A percentile compares a stretch with the other conserved stretches of the same genome.
These are phyloP conservation scores for Lordiphosa collinella DNA, from an alignment of 1,140 invertebrate species.

Conservation along the genomic window DNA sequence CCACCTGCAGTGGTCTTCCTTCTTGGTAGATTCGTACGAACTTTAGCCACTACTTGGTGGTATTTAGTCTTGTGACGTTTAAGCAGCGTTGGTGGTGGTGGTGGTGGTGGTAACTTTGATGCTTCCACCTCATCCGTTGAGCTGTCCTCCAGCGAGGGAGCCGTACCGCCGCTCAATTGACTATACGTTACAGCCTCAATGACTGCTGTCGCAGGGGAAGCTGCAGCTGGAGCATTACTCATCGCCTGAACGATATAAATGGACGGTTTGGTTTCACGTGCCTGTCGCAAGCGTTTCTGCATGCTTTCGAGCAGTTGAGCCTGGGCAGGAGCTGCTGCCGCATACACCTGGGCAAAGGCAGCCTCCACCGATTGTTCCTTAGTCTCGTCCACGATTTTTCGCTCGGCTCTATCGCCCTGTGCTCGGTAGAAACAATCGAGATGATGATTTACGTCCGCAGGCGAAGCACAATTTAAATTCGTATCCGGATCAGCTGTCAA, in stretches of 20 bases:
- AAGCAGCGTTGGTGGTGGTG: not conserved
- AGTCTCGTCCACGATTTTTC: not conserved
- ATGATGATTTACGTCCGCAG: no score
- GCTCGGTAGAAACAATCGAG: slow-evolving; percentile 2
- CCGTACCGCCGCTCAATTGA: not conserved
- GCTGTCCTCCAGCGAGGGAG: slow-evolving; percentile 2
- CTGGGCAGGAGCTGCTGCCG: slow-evolving; percentile 45
- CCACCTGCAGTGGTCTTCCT: slow-evolving; percentile 17
- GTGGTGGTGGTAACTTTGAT: not conserved
- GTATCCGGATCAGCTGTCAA: not conserved
- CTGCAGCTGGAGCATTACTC: slow-evolving; percentile 17
- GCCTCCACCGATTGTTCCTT: slow-evolving; percentile 17
- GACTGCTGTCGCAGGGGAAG: not conserved
- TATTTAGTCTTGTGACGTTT: slow-evolving; percentile 12
- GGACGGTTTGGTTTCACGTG: slow-evolving; percentile 63
- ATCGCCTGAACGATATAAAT: slow-evolving; percentile 67
- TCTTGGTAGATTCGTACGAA: not conserved
- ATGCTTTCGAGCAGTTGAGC: slow-evolving; percentile 41
- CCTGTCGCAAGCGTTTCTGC: slow-evolving; percentile 54
- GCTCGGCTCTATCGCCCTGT: slow-evolving; percentile 5
- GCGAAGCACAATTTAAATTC: not conserved
- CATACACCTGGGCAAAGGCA: slow-evolving; percentile 52
- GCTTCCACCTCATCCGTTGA: not conserved
- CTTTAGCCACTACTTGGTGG: slow-evolving; percentile 2
- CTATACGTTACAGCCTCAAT: not conserved